Conservation (phyloP, 2,888 invertebrate genomes). For the Emesis castigata region DNA sequence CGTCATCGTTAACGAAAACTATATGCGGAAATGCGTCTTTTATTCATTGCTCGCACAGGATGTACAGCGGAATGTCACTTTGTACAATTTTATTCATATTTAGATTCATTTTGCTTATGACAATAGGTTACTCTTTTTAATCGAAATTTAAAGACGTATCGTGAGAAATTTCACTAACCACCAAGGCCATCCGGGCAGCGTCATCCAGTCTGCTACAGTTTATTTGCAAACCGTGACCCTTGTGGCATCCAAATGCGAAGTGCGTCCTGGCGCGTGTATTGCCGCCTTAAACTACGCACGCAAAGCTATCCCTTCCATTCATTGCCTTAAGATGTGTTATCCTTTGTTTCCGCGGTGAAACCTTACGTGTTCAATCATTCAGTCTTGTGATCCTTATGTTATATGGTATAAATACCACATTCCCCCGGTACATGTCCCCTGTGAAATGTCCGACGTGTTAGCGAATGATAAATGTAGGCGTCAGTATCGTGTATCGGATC, state of each 20-base stretch:
- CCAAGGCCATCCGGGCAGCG: slow-evolving; percentile 81
- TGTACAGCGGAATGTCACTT: background rate
- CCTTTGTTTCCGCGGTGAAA: slow-evolving; percentile 81
- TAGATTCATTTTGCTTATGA: background rate
- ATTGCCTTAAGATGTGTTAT: slow-evolving; percentile 84
- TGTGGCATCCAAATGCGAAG: slow-evolving; percentile 75
- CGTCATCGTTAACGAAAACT: too few relatives aligned
- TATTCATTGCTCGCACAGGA: too few relatives aligned
- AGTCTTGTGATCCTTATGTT: slow-evolving; percentile 76
- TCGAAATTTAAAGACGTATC: slow-evolving; percentile 56
- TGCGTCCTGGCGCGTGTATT: slow-evolving; percentile 75
- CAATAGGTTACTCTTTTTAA: background rate
- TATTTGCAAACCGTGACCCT: slow-evolving; percentile 79
- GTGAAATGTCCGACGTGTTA: slow-evolving; percentile 87
- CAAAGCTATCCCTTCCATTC: slow-evolving; percentile 82
- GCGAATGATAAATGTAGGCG: slow-evolving; percentile 89
- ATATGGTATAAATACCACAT: slow-evolving; percentile 78
- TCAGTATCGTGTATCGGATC: slow-evolving; percentile 87
- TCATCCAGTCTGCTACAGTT: slow-evolving; percentile 82
- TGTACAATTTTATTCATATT: background rate
- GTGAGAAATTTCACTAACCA: slow-evolving; percentile 77
- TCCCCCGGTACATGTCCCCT: slow-evolving; percentile 77
- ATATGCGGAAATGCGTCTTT: too few relatives aligned
- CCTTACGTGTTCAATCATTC: slow-evolving; percentile 81
- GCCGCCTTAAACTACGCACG: slow-evolving; percentile 77